Conservation (phyloP, 37 sponge, comb jelly and placozoan species). For the Spongilla lacustris region DNA sequence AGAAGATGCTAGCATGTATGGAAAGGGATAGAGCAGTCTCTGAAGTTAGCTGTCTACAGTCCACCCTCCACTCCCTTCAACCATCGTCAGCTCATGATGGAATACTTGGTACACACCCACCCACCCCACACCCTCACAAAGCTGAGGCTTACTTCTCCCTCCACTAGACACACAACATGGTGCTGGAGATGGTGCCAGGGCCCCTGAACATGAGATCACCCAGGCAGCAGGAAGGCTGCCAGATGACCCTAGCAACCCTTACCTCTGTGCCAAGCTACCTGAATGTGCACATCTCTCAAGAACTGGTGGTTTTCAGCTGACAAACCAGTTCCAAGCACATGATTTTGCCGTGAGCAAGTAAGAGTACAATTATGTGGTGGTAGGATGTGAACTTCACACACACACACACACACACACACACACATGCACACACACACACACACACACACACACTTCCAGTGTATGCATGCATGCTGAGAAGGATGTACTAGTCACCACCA, state of each 20-base stretch:
- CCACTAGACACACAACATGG: not conserved
- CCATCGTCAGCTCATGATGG: conserved; percentile 2
- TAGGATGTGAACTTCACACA: not conserved
- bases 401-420: too few relatives aligned
- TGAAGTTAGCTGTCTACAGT: conserved; percentile 71
- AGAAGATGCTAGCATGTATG: conserved; percentile 83
- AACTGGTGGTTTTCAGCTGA: conserved; percentile 68
- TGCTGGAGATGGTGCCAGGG: not conserved
- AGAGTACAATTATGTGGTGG: not conserved
- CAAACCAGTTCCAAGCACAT: conserved; percentile 54
- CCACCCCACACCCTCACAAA: not conserved
- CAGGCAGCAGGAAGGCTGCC: conserved; percentile 28
- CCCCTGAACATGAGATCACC: too few relatives aligned
- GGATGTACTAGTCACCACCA: conserved; percentile 77
- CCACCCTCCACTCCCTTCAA: conserved; percentile 72
- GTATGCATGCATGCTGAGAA: conserved; percentile 76
- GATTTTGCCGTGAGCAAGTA: conserved; percentile 54
- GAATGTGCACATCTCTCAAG: conserved; percentile 75
- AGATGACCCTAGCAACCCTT: conserved; percentile 56
- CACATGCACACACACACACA: too few relatives aligned
- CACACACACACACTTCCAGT: conserved; percentile 1
- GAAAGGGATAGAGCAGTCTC: conserved; percentile 82
- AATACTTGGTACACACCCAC: conserved; percentile 2
- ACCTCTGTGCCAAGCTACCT: conserved; percentile 37
- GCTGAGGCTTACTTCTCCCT: not conserved